Base-by-base conservation (phyloP, 2,888 invertebrate species). In the Caenorhabditis becei region DNA sequence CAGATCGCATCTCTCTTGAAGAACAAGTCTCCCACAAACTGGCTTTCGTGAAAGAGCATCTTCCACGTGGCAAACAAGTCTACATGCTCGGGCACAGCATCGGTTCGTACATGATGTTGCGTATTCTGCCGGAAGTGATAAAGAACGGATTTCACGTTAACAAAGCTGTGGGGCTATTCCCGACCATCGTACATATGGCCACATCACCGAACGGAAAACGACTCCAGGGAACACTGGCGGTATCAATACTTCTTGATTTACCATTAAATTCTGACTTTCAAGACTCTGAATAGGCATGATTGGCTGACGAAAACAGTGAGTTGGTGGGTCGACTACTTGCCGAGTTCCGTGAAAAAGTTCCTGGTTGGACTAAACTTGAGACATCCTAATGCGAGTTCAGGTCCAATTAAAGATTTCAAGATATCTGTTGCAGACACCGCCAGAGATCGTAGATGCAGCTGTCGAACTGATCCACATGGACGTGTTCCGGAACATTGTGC, bases 161-260 rank as follows among this genome's bases (percentile, higher is more conserved):
- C 47, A 86, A 82, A 20, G 86, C 84, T 1, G 78, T 89, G 41
- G 88, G 83, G 1, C 74, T 89, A 20, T 89, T 89, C 67, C 89
- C 89, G 1, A 89, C 89, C 2, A 75, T 89, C 16, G 87, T 87
- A 53, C 70, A 86, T n/a, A 89, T 89, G 89, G 87, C 88, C 8
- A 74, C 70, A 1, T 85, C 87, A 2, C 88, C 89, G 0, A 88
- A 88, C 80, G 89, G 89, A n/a, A 65, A 72, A n/a, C 71, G 84
- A 47, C 61, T 88, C 23, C 69, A 80, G 51, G 59, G 82, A 47
- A 63, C 84, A 3, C 47, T 88, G n/a, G 70, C 81, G 67, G 88
- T 88, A 37, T n/a, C 1, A 14, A 14, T 5, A 49, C 58, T 54
- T n/a, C n/a, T n/a, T n/a, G n/a, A n/a, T n/a, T n/a, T n/a, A n/a